Percentiles rank a stretch among this genome's conserved stretches.
Evolutionary conservation across 2,113 vertebrate genomes (phyloP).

Genomic region (Gobiocypris rarus): DNA sequence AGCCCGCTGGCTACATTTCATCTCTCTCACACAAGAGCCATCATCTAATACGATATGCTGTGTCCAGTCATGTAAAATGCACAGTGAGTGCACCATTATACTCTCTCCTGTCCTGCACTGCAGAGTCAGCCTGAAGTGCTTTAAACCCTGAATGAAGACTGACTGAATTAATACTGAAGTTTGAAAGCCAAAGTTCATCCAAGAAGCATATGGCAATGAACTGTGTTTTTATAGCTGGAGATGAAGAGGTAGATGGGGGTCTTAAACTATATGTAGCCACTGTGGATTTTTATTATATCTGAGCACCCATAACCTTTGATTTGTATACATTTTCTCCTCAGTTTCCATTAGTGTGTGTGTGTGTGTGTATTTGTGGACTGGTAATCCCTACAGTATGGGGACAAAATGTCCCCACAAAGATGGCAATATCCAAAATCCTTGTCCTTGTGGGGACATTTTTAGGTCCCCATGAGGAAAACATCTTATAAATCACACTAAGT

Average conservation of each 20-base stretch:
- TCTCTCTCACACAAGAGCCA: not conserved
- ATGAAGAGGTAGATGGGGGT: not conserved
- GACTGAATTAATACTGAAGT: slow-evolving; percentile 31
- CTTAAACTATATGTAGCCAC: not conserved
- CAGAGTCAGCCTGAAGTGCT: slow-evolving; percentile 11
- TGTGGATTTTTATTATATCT: not conserved
- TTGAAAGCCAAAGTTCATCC: slow-evolving; percentile 9
- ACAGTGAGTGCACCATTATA: slow-evolving; percentile 27
- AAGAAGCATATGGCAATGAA: not conserved
- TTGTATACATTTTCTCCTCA: not conserved
- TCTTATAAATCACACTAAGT: too few relatives aligned
- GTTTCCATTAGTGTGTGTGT: not conserved
- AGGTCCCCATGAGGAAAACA: too few relatives aligned
- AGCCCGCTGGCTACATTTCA: not conserved
- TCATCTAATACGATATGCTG: not conserved
- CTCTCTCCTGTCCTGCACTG: slow-evolving; percentile 6
- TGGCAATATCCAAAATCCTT: too few relatives aligned
- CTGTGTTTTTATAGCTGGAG: slow-evolving; percentile 8
- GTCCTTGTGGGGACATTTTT: too few relatives aligned
- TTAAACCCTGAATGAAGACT: slow-evolving; percentile 23
- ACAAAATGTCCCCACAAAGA: too few relatives aligned
- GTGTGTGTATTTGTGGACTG: not conserved
- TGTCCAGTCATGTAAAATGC: slow-evolving; percentile 35
- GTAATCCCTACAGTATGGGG: too few relatives aligned
- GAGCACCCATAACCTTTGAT: not conserved